These are phyloP conservation scores for Labia minor DNA, from an alignment of 2,888 invertebrate species.

Conservation along the genomic window DNA sequence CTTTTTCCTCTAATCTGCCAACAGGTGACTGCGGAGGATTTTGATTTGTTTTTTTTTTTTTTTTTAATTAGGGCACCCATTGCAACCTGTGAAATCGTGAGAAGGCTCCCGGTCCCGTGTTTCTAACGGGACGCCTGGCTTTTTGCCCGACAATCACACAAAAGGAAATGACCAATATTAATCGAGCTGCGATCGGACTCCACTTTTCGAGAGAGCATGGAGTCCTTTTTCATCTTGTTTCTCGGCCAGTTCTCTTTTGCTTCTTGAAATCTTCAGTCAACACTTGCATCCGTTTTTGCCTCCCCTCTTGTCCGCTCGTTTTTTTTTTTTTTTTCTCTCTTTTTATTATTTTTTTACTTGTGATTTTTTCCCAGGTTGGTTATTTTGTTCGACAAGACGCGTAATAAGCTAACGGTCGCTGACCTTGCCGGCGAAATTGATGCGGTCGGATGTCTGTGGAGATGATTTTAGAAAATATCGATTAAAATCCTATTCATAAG, in stretches of 20 bases:
- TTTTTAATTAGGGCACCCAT: neutral
- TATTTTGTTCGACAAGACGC: neutral
- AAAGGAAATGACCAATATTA: conserved; percentile 13
- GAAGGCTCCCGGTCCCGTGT: neutral
- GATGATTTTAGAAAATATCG: conserved; percentile 13
- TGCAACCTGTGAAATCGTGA: neutral
- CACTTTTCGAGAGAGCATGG: neutral
- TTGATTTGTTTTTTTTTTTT: neutral
- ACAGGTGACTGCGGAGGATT: neutral
- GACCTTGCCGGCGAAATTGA: conserved; percentile 3
- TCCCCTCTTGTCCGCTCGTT: neutral
- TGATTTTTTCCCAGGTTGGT: conserved; percentile 4
- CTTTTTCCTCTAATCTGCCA: neutral
- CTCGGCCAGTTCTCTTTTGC: neutral
- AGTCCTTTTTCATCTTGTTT: neutral
- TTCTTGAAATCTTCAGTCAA: neutral
- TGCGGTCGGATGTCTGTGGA: neutral
- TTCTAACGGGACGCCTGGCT: neutral
- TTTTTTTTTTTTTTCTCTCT: neutral
- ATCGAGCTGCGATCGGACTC: neutral
- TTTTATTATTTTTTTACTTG: conserved; percentile 13
- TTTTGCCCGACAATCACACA: conserved; percentile 1
- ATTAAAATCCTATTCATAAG: conserved; percentile 7
- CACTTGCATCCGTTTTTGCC: neutral
- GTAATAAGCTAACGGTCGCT: conserved; percentile 13